Evolutionary conservation across 2,888 invertebrate genomes (phyloP).

Genomic region (Meteorus colon): DNA sequence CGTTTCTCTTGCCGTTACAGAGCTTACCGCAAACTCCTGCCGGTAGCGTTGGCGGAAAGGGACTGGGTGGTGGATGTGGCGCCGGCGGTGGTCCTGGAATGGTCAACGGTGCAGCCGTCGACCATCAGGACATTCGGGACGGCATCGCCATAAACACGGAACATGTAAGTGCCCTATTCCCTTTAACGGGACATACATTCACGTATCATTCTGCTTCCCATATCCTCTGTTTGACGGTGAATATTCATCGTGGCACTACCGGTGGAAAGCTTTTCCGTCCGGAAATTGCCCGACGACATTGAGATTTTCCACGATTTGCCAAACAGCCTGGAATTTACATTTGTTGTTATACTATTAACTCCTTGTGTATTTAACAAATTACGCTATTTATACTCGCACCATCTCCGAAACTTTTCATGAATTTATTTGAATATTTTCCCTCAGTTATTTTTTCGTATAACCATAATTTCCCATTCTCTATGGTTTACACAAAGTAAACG

Average conservation of each 20-base stretch:
- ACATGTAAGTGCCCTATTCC: constrained; percentile 64
- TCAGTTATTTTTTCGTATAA: no score
- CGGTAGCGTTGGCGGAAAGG: constrained; percentile 68
- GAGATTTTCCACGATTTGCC: constrained; percentile 27
- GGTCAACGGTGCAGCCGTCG: constrained; percentile 68
- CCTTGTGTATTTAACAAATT: not conserved
- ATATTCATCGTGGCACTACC: constrained; percentile 20
- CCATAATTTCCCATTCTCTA: no score
- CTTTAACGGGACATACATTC: constrained; percentile 17
- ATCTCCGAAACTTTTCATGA: no score
- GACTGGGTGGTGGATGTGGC: constrained; percentile 60
- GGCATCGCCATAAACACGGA: constrained; percentile 68
- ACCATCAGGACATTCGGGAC: constrained; percentile 69
- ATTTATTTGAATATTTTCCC: no score
- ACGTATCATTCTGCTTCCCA: not conserved
- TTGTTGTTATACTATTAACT: constrained; percentile 14
- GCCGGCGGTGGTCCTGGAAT: constrained; percentile 60
- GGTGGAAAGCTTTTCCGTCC: not conserved
- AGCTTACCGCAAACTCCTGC: constrained; percentile 78
- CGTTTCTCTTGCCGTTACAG: constrained; percentile 69
- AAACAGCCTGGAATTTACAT: constrained; percentile 17
- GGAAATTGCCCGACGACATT: constrained; percentile 26
- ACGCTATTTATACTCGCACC: not conserved
- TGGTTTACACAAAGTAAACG: no score
- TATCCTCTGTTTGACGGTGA: constrained; percentile 15